Percentiles rank a stretch among this genome's conserved stretches.
Evolutionary conservation across 2,888 invertebrate species (phyloP).

Genomic region (Athrips mouffetella): DNA sequence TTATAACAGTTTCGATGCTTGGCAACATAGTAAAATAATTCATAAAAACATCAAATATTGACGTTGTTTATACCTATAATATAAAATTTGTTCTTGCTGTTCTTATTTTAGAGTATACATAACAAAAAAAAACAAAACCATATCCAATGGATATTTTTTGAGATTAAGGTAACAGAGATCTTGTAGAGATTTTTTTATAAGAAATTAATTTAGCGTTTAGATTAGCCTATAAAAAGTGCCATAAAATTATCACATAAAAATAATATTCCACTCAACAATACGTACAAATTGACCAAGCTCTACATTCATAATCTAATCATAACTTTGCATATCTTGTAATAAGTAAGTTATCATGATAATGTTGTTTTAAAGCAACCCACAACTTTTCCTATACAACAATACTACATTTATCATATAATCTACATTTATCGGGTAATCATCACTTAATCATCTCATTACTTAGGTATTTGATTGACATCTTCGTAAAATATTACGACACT

Average conservation of each 20-base stretch:
- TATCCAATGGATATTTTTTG: not conserved
- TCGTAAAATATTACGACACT: not conserved
- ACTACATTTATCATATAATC: not conserved
- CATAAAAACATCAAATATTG: too few relatives aligned
- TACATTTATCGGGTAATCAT: not conserved
- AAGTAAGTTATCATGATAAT: not conserved
- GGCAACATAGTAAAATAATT: too few relatives aligned
- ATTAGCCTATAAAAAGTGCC: too few relatives aligned
- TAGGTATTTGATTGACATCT: not conserved
- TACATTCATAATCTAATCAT: too few relatives aligned
- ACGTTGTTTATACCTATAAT: too few relatives aligned
- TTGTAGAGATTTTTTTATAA: not conserved
- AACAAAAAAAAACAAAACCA: too few relatives aligned
- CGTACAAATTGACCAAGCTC: too few relatives aligned
- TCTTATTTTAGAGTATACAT: too few relatives aligned
- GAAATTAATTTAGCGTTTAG: too few relatives aligned
- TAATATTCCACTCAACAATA: too few relatives aligned
- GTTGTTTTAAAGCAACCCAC: not conserved
- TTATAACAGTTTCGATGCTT: slow-evolving; percentile 6
- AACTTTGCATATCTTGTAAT: too few relatives aligned
- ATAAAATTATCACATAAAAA: too few relatives aligned
- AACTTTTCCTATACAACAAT: not conserved
- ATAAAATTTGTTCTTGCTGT: not conserved
- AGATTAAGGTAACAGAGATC: not conserved
- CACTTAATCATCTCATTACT: not conserved